Evolutionary conservation across 2,113 vertebrate species (phyloP).

Genomic region (Scortum barcoo): DNA sequence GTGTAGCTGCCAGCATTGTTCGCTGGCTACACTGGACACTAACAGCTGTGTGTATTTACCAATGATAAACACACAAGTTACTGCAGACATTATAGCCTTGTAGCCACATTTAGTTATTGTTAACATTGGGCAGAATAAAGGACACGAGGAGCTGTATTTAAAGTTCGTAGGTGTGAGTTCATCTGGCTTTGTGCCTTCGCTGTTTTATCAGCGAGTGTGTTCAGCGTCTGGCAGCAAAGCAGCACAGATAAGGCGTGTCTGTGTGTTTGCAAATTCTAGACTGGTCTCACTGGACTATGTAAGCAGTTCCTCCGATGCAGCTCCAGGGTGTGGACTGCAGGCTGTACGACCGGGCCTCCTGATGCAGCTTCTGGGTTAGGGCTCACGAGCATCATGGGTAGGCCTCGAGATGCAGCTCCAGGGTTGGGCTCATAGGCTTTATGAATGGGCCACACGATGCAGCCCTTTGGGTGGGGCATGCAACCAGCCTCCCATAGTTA

Average conservation of each 20-base stretch:
- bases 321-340: conserved; percentile 66
- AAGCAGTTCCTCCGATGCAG: conserved; percentile 62
- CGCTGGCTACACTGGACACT: conserved; percentile 63
- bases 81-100: conserved; percentile 28
- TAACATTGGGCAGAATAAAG: conserved; percentile 15
- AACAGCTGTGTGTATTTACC: conserved; percentile 79
- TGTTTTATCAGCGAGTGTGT: conserved; percentile 45
- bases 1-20: conserved; percentile 82
- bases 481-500: conserved; percentile 22
- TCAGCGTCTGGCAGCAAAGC: conserved; percentile 56
- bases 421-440: conserved; percentile 36
- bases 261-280: conserved; percentile 69
- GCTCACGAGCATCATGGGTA: conserved; percentile 20
- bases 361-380: conserved; percentile 58
- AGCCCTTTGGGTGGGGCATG: conserved; percentile 25
- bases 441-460: conserved; percentile 31
- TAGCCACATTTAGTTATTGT: conserved; percentile 30
- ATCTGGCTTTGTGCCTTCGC: conserved; percentile 21
- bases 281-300: conserved; percentile 59
- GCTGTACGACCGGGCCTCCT: conserved; percentile 41
- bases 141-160: conserved; percentile 15
- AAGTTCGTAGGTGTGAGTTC: conserved; percentile 30
- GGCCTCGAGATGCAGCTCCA: conserved; percentile 44
- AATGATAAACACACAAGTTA: conserved; percentile 61
- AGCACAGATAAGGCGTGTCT: conserved; percentile 68